Evolutionary conservation across 1,140 invertebrate species (phyloP).

Genomic region (Neodiprion lecontei): DNA sequence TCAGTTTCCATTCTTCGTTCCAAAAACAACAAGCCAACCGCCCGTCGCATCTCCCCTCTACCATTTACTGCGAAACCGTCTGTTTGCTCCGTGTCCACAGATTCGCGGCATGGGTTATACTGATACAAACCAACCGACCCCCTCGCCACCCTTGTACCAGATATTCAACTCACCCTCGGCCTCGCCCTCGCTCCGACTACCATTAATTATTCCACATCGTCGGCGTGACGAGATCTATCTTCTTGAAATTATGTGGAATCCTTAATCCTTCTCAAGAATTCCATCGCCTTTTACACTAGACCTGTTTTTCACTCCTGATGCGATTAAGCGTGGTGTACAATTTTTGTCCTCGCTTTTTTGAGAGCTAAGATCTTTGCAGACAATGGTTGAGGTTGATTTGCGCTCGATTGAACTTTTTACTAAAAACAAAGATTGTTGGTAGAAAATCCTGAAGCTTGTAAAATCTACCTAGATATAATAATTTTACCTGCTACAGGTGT

Average conservation of each 20-base stretch:
- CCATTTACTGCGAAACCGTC: neutral
- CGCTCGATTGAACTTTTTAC: too few relatives aligned
- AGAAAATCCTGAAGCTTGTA: too few relatives aligned
- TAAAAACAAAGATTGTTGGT: too few relatives aligned
- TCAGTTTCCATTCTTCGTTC: neutral
- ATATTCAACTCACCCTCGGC: too few relatives aligned
- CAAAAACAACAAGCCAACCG: neutral
- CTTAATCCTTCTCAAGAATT: too few relatives aligned
- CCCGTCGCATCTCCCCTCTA: neutral
- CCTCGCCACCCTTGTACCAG: too few relatives aligned
- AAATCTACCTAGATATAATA: too few relatives aligned
- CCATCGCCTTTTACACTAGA: too few relatives aligned
- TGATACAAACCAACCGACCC: neutral
- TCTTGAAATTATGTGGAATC: neutral
- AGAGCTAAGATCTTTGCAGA: too few relatives aligned
- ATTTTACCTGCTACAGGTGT: too few relatives aligned
- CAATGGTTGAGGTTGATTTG: too few relatives aligned
- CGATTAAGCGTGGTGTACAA: neutral
- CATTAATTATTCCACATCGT: slow-evolving; percentile 5
- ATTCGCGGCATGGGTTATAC: neutral
- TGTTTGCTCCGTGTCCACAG: neutral
- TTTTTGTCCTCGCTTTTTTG: too few relatives aligned
- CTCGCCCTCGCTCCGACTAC: neutral
- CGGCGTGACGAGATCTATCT: neutral
- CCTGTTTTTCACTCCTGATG: neutral